Conservation (phyloP, 2,113 vertebrate genomes). For the Prolemur simus region DNA sequence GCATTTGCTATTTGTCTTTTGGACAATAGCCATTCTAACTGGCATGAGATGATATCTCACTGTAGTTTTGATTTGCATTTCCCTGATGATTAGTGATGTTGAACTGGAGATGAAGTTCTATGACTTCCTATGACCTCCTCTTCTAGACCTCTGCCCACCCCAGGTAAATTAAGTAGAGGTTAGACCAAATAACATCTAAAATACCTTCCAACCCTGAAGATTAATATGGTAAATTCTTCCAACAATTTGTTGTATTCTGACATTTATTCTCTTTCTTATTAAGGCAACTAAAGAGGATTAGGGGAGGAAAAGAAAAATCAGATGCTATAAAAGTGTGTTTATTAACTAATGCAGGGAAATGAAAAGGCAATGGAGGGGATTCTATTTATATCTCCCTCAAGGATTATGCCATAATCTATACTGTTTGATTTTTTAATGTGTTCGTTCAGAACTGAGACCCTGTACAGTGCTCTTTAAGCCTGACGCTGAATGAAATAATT, state of each 20-base stretch:
- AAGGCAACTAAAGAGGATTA: background rate
- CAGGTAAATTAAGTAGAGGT: background rate
- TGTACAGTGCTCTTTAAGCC: background rate
- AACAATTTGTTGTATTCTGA: background rate
- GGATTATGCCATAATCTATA: background rate
- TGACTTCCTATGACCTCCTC: background rate
- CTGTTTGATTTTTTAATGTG: conserved; percentile 9
- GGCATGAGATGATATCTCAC: background rate
- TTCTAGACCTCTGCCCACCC: background rate
- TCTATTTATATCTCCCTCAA: background rate
- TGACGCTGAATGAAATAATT: conserved; percentile 38
- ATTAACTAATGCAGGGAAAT: conserved; percentile 27
- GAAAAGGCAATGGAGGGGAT: background rate
- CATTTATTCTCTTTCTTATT: background rate
- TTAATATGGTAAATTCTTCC: background rate
- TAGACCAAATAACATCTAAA: background rate
- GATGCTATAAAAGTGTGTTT: conserved; percentile 7
- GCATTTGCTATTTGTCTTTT: background rate
- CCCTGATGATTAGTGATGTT: background rate
- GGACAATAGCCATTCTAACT: background rate
- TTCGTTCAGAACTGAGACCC: background rate
- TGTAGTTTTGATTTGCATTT: background rate
- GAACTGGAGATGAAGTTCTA: background rate
- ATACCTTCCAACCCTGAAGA: background rate
- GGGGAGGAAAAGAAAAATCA: background rate